A percentile compares a stretch with the other conserved stretches of the same genome.
These are phyloP conservation scores for Coryphaenoides rupestris DNA, from an alignment of 2,113 vertebrate species.

Conservation along the genomic window DNA sequence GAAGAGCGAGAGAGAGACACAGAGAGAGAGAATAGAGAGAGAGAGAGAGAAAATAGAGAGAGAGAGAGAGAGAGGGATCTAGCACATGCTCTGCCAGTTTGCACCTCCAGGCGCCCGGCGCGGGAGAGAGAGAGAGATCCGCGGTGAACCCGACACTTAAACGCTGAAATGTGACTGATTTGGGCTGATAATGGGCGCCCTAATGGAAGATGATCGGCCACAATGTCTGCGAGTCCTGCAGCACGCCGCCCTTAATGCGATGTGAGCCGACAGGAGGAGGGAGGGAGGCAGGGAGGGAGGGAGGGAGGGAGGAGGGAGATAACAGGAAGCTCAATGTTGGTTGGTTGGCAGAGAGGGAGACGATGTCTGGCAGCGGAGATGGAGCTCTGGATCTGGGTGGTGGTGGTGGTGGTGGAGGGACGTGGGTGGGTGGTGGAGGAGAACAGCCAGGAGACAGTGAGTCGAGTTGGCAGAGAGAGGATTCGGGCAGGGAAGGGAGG, in stretches of 20 bases:
- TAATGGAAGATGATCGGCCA: constrained; percentile 75
- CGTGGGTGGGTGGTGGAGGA: constrained; percentile 51
- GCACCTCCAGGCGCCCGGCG: constrained; percentile 65
- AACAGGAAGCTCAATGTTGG: constrained; percentile 61
- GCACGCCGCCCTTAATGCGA: constrained; percentile 66
- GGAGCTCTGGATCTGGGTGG: constrained; percentile 55
- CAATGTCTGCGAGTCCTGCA: constrained; percentile 69
- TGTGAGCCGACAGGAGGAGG: constrained; percentile 70
- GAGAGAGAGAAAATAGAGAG: constrained; percentile 3
- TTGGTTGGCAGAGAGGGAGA: constrained; percentile 63
- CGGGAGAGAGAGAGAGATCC: constrained; percentile 66
- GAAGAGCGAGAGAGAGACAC: constrained; percentile 12
- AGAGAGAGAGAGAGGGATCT: constrained; percentile 46
- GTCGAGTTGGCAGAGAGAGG: constrained; percentile 67
- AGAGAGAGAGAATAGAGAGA: background rate
- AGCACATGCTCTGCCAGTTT: constrained; percentile 55
- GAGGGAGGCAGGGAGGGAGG: constrained; percentile 2
- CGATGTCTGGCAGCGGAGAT: constrained; percentile 49
- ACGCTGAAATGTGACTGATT: constrained; percentile 77
- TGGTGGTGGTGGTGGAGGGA: constrained; percentile 43
- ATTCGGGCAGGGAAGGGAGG: constrained; percentile 55
- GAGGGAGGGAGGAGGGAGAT: constrained; percentile 53
- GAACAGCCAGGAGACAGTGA: constrained; percentile 49
- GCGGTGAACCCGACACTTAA: constrained; percentile 76
- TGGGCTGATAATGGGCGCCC: constrained; percentile 72